Conservation (phyloP, 2,888 invertebrate genomes). For the Cantharis flavilabris region DNA sequence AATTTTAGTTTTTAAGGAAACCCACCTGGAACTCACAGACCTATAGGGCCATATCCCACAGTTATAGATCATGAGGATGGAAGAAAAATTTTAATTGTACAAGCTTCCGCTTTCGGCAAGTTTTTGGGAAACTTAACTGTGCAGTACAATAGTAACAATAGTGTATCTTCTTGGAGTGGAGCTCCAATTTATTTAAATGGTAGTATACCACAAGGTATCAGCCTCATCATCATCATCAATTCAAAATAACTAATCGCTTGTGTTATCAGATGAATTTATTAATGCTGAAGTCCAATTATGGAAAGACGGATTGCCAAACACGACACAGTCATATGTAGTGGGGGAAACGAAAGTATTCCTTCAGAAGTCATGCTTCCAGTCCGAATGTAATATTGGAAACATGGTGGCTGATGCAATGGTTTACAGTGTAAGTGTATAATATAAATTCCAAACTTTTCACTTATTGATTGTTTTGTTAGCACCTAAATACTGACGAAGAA, state of each 20-base stretch:
- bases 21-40: constrained; percentile 59
- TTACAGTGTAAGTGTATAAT: constrained; percentile 29
- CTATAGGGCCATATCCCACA: constrained; percentile 72
- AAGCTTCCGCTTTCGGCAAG: constrained; percentile 73
- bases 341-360: constrained; percentile 65
- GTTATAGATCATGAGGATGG: constrained; percentile 64
- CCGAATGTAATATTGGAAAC: constrained; percentile 76
- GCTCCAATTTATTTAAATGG: constrained; percentile 70
- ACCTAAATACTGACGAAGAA: constrained; percentile 55
- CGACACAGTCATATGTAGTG: constrained; percentile 53
- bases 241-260: neutral
- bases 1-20: constrained; percentile 5
- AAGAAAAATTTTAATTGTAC: constrained; percentile 68
- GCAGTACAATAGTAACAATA: constrained; percentile 69
- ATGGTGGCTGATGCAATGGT: constrained; percentile 75
- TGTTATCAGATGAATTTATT: constrained; percentile 62
- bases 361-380: constrained; percentile 59
- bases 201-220: constrained; percentile 54
- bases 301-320: constrained; percentile 64
- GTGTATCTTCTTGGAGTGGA: constrained; percentile 67
- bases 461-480: constrained; percentile 49
- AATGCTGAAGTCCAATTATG: constrained; percentile 64
- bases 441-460: neutral
- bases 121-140: constrained; percentile 80
- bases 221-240: no score